Evolutionary conservation across 2,888 invertebrate genomes (phyloP).

Genomic region (Disparrhopalites patrizii): DNA sequence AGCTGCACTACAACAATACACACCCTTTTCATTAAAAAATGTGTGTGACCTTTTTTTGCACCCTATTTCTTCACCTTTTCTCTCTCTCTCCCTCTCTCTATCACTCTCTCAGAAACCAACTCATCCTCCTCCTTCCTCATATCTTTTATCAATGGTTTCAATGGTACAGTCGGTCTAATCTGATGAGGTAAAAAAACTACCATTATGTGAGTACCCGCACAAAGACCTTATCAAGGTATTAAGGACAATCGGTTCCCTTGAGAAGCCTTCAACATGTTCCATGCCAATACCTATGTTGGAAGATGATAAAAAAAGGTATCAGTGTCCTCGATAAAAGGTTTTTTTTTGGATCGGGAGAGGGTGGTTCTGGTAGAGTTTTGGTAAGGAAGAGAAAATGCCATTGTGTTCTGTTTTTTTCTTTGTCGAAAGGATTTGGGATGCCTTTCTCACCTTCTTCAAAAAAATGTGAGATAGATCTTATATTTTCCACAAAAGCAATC

Average conservation of each 20-base stretch:
- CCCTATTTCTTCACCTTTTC: constrained; percentile 3
- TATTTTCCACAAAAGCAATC: too few species aligned
- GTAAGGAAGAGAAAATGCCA: too few species aligned
- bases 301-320: constrained; percentile 5
- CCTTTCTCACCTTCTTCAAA: too few species aligned
- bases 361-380: too few species aligned
- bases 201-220: background rate
- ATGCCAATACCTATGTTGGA: background rate
- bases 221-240: constrained; percentile 6
- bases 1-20: background rate
- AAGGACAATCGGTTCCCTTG: constrained; percentile 5
- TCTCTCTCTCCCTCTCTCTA: background rate
- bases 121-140: background rate
- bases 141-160: background rate
- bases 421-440: too few species aligned
- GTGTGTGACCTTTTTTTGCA: constrained; percentile 22
- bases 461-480: too few species aligned
- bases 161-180: background rate
- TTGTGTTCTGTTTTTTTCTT: too few species aligned
- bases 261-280: constrained; percentile 5
- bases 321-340: constrained; percentile 5
- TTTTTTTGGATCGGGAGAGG: background rate
- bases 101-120: background rate
- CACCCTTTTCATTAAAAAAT: constrained; percentile 19
- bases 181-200: constrained; percentile 19